phyloP scores from a whole-genome alignment of 92 coral and sea anemone genomes.

The Siderastrea siderea region DNA sequence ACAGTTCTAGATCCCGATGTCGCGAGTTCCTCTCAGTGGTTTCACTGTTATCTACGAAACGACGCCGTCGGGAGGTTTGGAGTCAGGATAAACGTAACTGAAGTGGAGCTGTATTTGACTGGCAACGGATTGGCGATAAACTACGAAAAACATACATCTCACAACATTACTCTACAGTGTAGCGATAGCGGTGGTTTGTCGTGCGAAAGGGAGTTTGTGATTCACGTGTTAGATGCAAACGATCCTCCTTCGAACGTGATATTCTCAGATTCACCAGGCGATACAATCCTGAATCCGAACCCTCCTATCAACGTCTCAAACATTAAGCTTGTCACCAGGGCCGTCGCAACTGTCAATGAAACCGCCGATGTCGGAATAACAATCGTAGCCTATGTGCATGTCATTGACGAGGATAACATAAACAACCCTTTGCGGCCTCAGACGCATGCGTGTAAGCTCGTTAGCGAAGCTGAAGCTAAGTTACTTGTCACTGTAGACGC shows the following conservation, averaged over 20 bases:
- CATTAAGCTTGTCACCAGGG: slow-evolving; percentile 49
- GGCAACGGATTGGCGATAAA: slow-evolving; percentile 72
- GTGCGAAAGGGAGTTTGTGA: slow-evolving; percentile 45
- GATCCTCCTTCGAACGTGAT: slow-evolving; percentile 70
- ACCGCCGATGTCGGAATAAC: slow-evolving; percentile 74
- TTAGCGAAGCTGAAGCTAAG: slow-evolving; percentile 75
- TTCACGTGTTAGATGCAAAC: slow-evolving; percentile 68
- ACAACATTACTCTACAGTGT: slow-evolving; percentile 59
- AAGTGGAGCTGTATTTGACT: slow-evolving; percentile 50
- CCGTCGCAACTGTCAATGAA: slow-evolving; percentile 78
- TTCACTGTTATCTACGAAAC: slow-evolving; percentile 58
- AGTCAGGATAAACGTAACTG: slow-evolving; percentile 41
- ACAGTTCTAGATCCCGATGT: slow-evolving; percentile 75
- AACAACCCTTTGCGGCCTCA: slow-evolving; percentile 67
- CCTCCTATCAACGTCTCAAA: slow-evolving; percentile 60
- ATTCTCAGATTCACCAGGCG: slow-evolving; percentile 73
- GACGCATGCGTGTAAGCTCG: slow-evolving; percentile 71
- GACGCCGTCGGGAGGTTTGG: slow-evolving; percentile 78
- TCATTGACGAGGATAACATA: slow-evolving; percentile 71
- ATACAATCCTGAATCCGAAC: slow-evolving; percentile 69
- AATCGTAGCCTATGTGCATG: slow-evolving; percentile 72
- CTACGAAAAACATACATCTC: slow-evolving; percentile 67
- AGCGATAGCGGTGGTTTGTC: slow-evolving; percentile 75
- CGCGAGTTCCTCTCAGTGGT: slow-evolving; percentile 40
- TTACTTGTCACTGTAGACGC: slow-evolving; percentile 60